Percentiles rank a stretch among this genome's conserved stretches.
Conservation (phyloP, 2,797 vertebrate genomes). For the Chloroceryle amazona region DNA sequence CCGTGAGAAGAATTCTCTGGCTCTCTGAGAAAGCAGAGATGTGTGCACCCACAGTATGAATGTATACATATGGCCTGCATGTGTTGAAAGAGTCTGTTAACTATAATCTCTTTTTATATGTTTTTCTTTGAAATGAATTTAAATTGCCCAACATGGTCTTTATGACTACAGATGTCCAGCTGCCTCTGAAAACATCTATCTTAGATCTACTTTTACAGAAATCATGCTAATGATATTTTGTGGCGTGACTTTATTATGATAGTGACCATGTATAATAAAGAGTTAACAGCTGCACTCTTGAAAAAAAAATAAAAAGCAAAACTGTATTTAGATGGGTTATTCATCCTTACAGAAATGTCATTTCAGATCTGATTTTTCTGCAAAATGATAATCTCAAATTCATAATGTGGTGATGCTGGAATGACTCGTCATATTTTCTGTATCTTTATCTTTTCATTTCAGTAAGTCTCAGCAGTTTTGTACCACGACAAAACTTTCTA, state of each 20-base stretch:
- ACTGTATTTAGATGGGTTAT: background rate
- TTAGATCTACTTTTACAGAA: constrained; percentile 7
- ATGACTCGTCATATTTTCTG: constrained; percentile 32
- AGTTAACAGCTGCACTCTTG: background rate
- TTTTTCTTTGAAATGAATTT: constrained; percentile 3
- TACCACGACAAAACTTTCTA: constrained; percentile 93
- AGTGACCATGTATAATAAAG: background rate
- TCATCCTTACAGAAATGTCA: background rate
- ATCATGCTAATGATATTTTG: background rate
- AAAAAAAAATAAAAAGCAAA: background rate
- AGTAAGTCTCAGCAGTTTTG: constrained; percentile 97
- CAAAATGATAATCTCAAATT: constrained; percentile 4
- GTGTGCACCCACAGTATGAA: background rate
- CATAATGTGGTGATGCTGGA: background rate
- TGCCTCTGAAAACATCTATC: background rate
- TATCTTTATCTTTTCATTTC: constrained; percentile 57
- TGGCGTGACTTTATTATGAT: background rate
- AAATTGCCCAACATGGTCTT: background rate
- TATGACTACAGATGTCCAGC: background rate
- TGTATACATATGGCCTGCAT: background rate
- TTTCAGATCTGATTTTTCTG: background rate
- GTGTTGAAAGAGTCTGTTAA: constrained; percentile 11
- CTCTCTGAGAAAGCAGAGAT: background rate
- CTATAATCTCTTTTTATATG: background rate
- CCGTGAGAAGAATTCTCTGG: background rate